phyloP scores from a whole-genome alignment of 2,888 invertebrate genomes.

The Scrobipalpa atriplicella region DNA sequence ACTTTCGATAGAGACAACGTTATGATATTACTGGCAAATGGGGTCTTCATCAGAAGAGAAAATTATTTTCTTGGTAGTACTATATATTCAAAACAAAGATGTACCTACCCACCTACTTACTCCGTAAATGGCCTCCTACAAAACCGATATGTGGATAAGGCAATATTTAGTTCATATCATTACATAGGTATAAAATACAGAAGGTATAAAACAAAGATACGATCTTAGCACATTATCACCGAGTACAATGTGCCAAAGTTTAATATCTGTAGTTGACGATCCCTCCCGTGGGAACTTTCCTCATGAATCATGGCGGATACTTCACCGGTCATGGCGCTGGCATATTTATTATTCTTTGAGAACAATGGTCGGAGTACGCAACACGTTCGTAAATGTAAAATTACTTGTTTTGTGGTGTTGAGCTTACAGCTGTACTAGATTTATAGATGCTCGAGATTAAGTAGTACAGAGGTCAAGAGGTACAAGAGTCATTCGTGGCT shows the following conservation, averaged over 20 bases:
- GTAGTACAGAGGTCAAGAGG: too few species aligned
- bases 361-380: background rate
- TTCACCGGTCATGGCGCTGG: background rate
- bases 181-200: too few species aligned
- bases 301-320: slow-evolving; percentile 2
- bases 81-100: too few species aligned
- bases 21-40: too few species aligned
- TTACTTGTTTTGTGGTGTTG: background rate
- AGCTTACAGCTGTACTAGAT: slow-evolving; percentile 5
- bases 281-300: background rate
- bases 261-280: slow-evolving; percentile 7
- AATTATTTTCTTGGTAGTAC: too few species aligned
- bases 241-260: background rate
- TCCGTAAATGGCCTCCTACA: too few species aligned
- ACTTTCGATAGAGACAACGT: too few species aligned
- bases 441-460: background rate
- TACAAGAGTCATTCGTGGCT: background rate
- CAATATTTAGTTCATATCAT: too few species aligned
- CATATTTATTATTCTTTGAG: slow-evolving; percentile 4
- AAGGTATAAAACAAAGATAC: too few species aligned
- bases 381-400: slow-evolving; percentile 1
- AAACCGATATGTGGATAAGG: too few species aligned
- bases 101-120: too few species aligned
- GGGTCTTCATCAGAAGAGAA: too few species aligned
- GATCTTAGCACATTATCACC: background rate